Conservation (phyloP, 35 echinoderm and acorn worm species). For the Apostichopus japonicus region DNA sequence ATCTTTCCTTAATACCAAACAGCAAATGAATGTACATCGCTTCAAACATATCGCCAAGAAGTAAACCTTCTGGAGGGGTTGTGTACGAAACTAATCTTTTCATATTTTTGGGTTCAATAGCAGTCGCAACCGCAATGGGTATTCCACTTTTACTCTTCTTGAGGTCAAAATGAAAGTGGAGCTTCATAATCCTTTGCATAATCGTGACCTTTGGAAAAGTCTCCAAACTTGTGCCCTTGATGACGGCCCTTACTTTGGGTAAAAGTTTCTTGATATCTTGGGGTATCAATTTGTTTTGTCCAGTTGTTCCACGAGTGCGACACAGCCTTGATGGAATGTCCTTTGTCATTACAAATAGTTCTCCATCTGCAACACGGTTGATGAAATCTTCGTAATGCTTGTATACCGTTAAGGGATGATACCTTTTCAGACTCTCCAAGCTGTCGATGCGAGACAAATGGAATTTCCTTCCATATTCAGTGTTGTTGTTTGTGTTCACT, state of each 20-base stretch:
- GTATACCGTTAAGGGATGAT: constrained; percentile 49
- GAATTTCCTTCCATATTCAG: constrained; percentile 36
- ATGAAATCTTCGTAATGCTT: constrained; percentile 47
- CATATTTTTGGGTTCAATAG: background rate
- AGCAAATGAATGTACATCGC: constrained; percentile 51
- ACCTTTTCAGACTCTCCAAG: constrained; percentile 23
- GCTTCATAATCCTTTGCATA: constrained; percentile 21
- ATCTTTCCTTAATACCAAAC: constrained; percentile 27
- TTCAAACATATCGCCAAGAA: constrained; percentile 10
- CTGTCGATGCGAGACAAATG: background rate
- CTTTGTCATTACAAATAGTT: constrained; percentile 24
- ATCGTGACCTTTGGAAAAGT: background rate
- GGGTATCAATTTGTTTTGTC: constrained; percentile 38
- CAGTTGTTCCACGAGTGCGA: constrained; percentile 33
- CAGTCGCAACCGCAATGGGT: constrained; percentile 20
- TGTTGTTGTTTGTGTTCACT: constrained; percentile 14
- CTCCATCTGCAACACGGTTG: constrained; percentile 47
- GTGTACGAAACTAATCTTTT: background rate
- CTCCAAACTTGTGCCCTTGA: background rate
- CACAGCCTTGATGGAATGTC: constrained; percentile 14
- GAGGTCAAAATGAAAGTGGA: background rate
- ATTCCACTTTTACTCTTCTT: constrained; percentile 32
- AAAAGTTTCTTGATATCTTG: background rate
- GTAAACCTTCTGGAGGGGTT: constrained; percentile 9
- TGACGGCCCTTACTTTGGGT: background rate